These are phyloP conservation scores for Ictidomys tridecemlineatus DNA, from an alignment of 2,113 vertebrate species.

Conservation along the genomic window DNA sequence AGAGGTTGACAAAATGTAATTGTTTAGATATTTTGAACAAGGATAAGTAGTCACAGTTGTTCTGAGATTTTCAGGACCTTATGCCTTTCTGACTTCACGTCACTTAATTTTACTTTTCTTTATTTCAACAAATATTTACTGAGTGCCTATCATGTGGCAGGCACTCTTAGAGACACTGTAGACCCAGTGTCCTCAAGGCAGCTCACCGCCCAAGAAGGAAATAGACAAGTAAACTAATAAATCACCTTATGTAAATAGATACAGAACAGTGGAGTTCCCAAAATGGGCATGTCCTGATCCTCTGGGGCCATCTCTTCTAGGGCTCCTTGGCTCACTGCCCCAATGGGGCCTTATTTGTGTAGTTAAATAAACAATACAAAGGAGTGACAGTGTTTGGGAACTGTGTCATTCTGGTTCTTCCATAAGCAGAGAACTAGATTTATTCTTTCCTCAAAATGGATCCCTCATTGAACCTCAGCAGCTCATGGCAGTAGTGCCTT, in stretches of 20 bases:
- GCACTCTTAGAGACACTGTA: neutral
- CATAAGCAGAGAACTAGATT: constrained; percentile 9
- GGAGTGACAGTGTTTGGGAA: neutral
- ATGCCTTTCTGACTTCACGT: constrained; percentile 56
- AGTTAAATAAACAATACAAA: constrained; percentile 27
- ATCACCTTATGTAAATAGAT: constrained; percentile 52
- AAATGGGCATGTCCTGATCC: neutral
- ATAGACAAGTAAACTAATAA: constrained; percentile 57
- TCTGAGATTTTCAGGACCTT: constrained; percentile 33
- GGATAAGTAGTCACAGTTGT: constrained; percentile 47
- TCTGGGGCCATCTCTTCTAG: neutral
- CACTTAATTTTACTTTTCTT: constrained; percentile 61
- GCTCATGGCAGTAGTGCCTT: neutral
- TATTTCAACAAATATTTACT: constrained; percentile 74
- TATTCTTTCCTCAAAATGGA: constrained; percentile 30
- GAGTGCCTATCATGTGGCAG: neutral
- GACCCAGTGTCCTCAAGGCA: neutral
- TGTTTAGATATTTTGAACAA: constrained; percentile 69
- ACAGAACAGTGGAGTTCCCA: neutral
- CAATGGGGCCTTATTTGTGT: neutral
- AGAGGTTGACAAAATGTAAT: constrained; percentile 37
- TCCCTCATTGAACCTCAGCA: neutral
- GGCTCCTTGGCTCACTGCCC: neutral
- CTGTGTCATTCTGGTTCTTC: neutral
- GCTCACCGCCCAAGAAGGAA: constrained; percentile 50